phyloP scores from a whole-genome alignment of 2,113 vertebrate genomes.

The Tachycineta bicolor region DNA sequence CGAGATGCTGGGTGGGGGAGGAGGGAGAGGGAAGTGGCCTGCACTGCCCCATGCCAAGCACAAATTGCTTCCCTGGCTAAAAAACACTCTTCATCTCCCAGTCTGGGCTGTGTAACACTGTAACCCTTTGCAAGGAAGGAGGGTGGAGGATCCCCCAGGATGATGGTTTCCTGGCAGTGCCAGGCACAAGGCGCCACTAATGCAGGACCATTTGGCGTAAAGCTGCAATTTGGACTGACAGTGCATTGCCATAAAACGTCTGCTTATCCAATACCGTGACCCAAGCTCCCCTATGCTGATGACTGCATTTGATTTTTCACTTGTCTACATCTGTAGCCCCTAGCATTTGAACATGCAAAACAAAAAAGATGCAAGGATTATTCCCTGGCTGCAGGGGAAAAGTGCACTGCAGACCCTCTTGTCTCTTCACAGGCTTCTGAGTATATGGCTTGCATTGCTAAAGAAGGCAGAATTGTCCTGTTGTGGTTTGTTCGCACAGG shows the following conservation, averaged over 20 bases:
- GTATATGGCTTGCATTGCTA: background rate
- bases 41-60: background rate
- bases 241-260: background rate
- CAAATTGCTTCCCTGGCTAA: slow-evolving; percentile 25
- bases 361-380: background rate
- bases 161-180: background rate
- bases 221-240: background rate
- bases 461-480: background rate
- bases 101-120: background rate
- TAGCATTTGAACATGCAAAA: background rate
- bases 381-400: background rate
- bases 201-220: background rate
- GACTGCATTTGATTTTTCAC: background rate
- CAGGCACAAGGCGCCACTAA: background rate
- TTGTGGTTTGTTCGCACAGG: background rate
- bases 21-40: slow-evolving; percentile 7
- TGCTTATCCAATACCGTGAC: background rate
- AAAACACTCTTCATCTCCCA: background rate
- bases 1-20: background rate
- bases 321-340: background rate
- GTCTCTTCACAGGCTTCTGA: background rate
- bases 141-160: background rate
- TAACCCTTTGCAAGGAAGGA: background rate
- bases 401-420: background rate
- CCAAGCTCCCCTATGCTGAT: background rate